Percentiles rank a stretch among this genome's conserved stretches.
phyloP scores from a whole-genome alignment of 1,140 invertebrate genomes.

The Drosophila ficusphila region DNA sequence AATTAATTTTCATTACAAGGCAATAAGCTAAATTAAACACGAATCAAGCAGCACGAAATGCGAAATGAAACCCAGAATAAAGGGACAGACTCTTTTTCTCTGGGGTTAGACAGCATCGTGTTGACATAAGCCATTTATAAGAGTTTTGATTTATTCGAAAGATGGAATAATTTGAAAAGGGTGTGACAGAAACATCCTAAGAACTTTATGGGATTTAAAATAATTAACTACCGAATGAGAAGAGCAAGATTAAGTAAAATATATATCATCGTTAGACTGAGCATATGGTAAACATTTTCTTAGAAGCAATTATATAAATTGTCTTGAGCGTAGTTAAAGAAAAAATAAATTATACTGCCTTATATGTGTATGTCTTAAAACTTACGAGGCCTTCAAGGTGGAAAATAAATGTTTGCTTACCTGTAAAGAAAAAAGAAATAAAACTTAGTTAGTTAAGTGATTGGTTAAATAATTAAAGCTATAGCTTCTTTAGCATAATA shows the following conservation, averaged over 20 bases:
- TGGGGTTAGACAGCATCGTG: slow-evolving; percentile 21
- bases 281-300: not conserved
- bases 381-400: slow-evolving; percentile 5
- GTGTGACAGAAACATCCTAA: slow-evolving; percentile 12
- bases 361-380: no score
- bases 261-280: not conserved
- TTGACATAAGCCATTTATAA: slow-evolving; percentile 67
- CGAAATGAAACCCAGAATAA: not conserved
- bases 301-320: not conserved
- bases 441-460: slow-evolving; percentile 31
- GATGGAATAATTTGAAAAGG: slow-evolving; percentile 9
- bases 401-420: slow-evolving; percentile 36
- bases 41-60: slow-evolving; percentile 54
- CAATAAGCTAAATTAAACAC: slow-evolving; percentile 79
- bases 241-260: not conserved
- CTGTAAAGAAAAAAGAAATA: slow-evolving; percentile 38
- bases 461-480: not conserved
- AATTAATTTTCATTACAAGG: slow-evolving; percentile 81
- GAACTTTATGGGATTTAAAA: not conserved
- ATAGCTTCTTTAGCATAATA: not conserved
- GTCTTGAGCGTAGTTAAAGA: no score
- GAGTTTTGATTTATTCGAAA: slow-evolving; percentile 42
- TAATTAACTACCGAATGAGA: not conserved
- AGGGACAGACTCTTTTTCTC: not conserved
- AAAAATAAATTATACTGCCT: no score